Percentiles rank a stretch among this genome's conserved stretches.
These are phyloP conservation scores for Elmis aenea DNA, from an alignment of 2,888 invertebrate species.

Conservation along the genomic window DNA sequence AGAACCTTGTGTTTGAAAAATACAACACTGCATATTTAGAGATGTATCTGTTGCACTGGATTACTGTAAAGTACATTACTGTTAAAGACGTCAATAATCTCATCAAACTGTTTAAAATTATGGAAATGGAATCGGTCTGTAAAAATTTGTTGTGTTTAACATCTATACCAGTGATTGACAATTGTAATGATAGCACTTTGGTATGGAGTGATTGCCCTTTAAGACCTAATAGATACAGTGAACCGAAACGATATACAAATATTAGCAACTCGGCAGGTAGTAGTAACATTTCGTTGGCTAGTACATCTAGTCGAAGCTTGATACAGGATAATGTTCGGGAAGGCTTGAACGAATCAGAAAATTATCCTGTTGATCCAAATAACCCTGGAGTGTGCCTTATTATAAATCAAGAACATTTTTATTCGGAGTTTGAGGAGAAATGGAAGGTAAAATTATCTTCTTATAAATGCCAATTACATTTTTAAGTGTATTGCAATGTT, in stretches of 20 bases:
- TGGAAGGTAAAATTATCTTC: conserved; percentile 17
- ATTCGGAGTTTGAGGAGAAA: conserved; percentile 28
- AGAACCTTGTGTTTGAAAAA: conserved; percentile 21
- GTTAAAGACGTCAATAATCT: conserved; percentile 29
- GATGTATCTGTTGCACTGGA: conserved; percentile 37
- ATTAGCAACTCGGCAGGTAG: background rate
- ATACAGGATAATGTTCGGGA: background rate
- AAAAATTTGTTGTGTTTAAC: conserved; percentile 17
- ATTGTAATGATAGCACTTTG: background rate
- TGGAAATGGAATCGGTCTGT: conserved; percentile 27
- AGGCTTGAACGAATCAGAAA: conserved; percentile 1
- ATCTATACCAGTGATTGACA: conserved; percentile 1
- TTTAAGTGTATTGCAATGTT: background rate
- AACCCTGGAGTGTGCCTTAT: conserved; percentile 43
- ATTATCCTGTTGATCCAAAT: conserved; percentile 28
- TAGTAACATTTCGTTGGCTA: too few species aligned
- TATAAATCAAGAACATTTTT: conserved; percentile 43
- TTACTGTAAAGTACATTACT: conserved; percentile 28
- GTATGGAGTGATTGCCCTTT: too few species aligned
- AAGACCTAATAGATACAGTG: too few species aligned
- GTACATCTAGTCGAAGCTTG: background rate
- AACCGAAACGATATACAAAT: too few species aligned
- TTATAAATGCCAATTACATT: too few species aligned
- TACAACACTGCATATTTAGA: conserved; percentile 32
- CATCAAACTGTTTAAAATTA: conserved; percentile 29